phyloP scores from a whole-genome alignment of 2,888 invertebrate species.

The Physocephala rufipes region DNA sequence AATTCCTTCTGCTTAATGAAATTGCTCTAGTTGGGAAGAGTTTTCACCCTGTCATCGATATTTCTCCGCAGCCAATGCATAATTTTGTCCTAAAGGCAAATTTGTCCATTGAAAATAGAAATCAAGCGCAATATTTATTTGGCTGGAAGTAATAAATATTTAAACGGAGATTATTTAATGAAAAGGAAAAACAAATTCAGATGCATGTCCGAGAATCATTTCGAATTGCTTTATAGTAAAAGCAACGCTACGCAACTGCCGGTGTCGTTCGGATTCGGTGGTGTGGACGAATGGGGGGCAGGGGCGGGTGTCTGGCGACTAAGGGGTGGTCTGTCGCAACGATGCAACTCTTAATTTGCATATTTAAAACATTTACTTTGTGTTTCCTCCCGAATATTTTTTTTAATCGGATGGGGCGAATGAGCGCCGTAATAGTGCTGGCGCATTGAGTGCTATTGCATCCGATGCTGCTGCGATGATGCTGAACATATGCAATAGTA shows the following conservation, averaged over 20 bases:
- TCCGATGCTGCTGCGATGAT: not conserved
- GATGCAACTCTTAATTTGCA: conserved; percentile 14
- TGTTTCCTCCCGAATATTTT: not conserved
- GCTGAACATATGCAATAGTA: conserved; percentile 22
- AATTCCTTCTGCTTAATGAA: not conserved
- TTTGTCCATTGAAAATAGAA: conserved; percentile 29
- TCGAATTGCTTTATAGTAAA: not conserved
- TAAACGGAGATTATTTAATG: not conserved
- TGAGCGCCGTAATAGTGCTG: not conserved
- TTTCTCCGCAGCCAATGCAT: not conserved
- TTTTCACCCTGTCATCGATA: not conserved
- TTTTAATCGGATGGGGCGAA: not conserved
- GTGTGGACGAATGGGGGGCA: too few relatives aligned
- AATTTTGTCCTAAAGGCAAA: conserved; percentile 31
- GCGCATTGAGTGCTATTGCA: too few relatives aligned
- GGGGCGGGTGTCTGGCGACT: too few relatives aligned
- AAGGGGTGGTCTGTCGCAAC: too few relatives aligned
- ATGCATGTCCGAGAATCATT: conserved; percentile 7
- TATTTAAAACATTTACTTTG: conserved; percentile 27
- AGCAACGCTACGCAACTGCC: not conserved
- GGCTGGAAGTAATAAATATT: conserved; percentile 21
- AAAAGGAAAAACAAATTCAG: conserved; percentile 2
- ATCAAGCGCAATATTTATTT: conserved; percentile 23
- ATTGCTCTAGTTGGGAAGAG: not conserved
- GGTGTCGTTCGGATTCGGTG: too few relatives aligned